Percentiles rank a stretch among this genome's conserved stretches.
phyloP scores from a whole-genome alignment of 2,113 vertebrate genomes.

The Monarcha castaneiventris region DNA sequence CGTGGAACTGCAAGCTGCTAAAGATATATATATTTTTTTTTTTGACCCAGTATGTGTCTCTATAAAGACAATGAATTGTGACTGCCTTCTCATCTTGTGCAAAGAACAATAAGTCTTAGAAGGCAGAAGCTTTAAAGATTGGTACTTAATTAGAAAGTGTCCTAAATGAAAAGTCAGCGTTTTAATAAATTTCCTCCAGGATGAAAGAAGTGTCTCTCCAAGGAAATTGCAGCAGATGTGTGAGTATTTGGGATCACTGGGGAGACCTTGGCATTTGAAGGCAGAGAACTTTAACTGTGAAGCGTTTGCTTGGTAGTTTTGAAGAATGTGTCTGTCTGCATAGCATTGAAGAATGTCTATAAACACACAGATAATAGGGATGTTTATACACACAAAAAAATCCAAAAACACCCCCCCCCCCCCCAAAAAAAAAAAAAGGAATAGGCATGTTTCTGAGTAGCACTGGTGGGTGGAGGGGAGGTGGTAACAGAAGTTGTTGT shows the following conservation, averaged over 20 bases:
- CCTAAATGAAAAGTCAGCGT: neutral
- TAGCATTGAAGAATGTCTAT: neutral
- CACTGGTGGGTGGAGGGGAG: neutral
- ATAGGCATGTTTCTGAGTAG: neutral
- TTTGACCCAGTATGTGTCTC: neutral
- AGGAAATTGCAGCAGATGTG: neutral
- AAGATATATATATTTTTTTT: neutral
- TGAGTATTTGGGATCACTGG: neutral
- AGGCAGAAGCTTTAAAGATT: slow-evolving; percentile 7
- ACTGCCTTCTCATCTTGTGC: neutral
- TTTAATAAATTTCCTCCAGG: slow-evolving; percentile 10
- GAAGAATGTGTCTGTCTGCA: neutral
- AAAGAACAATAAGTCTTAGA: slow-evolving; percentile 16
- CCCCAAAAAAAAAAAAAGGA: neutral
- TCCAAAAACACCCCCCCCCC: neutral
- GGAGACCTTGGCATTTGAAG: neutral
- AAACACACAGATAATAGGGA: neutral
- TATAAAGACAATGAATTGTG: slow-evolving; percentile 20
- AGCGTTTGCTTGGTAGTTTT: neutral
- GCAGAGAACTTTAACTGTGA: neutral
- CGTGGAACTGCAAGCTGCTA: neutral
- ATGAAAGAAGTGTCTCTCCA: neutral
- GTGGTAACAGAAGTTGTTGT: neutral
- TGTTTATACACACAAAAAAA: neutral
- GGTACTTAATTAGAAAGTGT: slow-evolving; percentile 39